Percentiles rank a stretch among this genome's conserved stretches.
Evolutionary conservation across 2,888 invertebrate species (phyloP).

Genomic region (Drosophila stalkeri): DNA sequence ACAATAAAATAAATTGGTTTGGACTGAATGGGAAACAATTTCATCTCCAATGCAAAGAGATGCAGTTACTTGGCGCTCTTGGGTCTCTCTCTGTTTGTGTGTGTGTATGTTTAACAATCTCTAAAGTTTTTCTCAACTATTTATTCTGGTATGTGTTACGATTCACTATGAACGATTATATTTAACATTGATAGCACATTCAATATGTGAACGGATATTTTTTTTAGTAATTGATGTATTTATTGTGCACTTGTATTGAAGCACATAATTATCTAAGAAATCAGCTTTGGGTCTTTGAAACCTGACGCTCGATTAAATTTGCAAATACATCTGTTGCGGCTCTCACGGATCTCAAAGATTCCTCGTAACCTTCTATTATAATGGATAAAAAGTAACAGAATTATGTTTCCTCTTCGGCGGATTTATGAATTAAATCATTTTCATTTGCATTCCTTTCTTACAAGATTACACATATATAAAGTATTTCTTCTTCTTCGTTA

Average conservation of each 20-base stretch:
- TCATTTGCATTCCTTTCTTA: slow-evolving; percentile 2
- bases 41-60: slow-evolving; percentile 40
- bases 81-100: neutral
- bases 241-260: slow-evolving; percentile 30
- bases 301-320: slow-evolving; percentile 46
- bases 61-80: slow-evolving; percentile 30
- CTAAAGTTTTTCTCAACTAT: slow-evolving; percentile 54
- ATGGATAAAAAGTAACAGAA: slow-evolving; percentile 1
- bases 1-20: slow-evolving; percentile 26
- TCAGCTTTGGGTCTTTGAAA: slow-evolving; percentile 58
- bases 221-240: slow-evolving; percentile 48
- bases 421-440: slow-evolving; percentile 12
- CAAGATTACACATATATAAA: slow-evolving; percentile 16
- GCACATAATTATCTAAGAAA: slow-evolving; percentile 34
- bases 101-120: slow-evolving; percentile 55
- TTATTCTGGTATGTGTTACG: slow-evolving; percentile 39
- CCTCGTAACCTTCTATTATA: slow-evolving; percentile 4
- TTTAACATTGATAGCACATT: slow-evolving; percentile 55
- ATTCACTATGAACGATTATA: slow-evolving; percentile 46
- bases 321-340: slow-evolving; percentile 14
- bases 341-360: slow-evolving; percentile 17
- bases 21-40: slow-evolving; percentile 41
- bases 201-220: slow-evolving; percentile 55
- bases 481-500: slow-evolving; percentile 29
- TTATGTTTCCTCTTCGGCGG: slow-evolving; percentile 2